These are phyloP conservation scores for Chloroceryle inda DNA, from an alignment of 2,797 vertebrate species.

Conservation along the genomic window DNA sequence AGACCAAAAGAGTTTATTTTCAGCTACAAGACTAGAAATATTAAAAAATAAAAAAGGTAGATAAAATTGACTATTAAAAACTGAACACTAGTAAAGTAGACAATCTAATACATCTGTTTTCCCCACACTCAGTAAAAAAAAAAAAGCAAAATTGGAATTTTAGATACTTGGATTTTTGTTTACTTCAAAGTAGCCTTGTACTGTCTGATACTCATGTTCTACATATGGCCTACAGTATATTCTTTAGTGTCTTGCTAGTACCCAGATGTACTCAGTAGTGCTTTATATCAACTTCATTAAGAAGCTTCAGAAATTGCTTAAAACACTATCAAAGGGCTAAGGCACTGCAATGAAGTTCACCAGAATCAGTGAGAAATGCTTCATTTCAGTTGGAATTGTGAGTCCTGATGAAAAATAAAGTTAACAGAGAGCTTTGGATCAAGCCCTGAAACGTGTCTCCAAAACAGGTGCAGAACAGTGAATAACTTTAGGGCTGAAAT, in stretches of 20 bases:
- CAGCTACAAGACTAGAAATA: neutral
- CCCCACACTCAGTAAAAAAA: neutral
- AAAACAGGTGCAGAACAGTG: slow-evolving; percentile 39
- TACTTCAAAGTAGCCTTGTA: neutral
- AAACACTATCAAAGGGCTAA: neutral
- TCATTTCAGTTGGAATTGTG: neutral
- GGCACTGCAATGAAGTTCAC: neutral
- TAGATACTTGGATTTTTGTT: neutral
- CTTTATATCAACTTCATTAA: neutral
- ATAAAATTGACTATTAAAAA: neutral
- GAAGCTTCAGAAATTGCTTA: neutral
- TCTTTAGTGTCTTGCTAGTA: neutral
- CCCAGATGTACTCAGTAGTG: neutral
- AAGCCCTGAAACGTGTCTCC: neutral
- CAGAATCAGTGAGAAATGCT: neutral
- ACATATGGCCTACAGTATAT: neutral
- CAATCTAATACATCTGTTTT: neutral
- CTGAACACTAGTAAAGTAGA: neutral
- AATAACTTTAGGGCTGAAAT: slow-evolving; percentile 14
- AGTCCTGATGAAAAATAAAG: neutral
- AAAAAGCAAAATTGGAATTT: neutral
- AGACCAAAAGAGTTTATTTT: neutral
- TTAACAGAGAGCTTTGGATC: neutral
- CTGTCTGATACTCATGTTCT: rapidly evolving
- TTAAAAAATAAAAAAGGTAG: neutral